Percentiles rank a stretch among this genome's conserved stretches.
These are phyloP conservation scores for Larimichthys polyactis DNA, from an alignment of 2,113 vertebrate species.

Conservation along the genomic window DNA sequence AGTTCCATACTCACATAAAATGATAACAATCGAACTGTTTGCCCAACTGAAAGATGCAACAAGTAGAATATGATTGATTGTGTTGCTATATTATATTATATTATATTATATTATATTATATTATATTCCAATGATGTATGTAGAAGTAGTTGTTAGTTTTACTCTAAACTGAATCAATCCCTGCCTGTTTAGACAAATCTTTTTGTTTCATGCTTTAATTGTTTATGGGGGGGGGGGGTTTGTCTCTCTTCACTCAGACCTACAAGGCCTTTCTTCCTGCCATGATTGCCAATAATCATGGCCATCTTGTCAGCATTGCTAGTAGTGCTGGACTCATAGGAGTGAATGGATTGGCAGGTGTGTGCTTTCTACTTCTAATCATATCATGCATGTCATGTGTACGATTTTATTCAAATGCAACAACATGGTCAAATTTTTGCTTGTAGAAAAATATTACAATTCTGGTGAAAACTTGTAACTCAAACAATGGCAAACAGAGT, in stretches of 20 bases:
- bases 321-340: constrained; percentile 89
- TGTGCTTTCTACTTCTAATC: constrained; percentile 26
- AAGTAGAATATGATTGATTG: no score
- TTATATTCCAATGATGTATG: no score
- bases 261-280: constrained; percentile 96
- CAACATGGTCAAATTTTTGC: not conserved
- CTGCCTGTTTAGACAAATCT: not conserved
- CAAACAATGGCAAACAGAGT: no score
- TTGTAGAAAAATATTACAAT: not conserved
- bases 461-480: not conserved
- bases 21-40: no score
- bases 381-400: not conserved
- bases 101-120: no score
- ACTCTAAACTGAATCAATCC: not conserved
- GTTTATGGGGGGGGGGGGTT: no score
- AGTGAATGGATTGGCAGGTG: constrained; percentile 87
- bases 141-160: not conserved
- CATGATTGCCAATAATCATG: constrained; percentile 92
- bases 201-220: not conserved
- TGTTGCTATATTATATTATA: no score
- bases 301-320: constrained; percentile 93
- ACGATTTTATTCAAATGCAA: not conserved
- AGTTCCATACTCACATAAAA: no score
- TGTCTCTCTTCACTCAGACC: constrained; percentile 80
- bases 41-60: no score